These are phyloP conservation scores for Psettodes erumei DNA, from an alignment of 2,113 vertebrate species.

Conservation along the genomic window DNA sequence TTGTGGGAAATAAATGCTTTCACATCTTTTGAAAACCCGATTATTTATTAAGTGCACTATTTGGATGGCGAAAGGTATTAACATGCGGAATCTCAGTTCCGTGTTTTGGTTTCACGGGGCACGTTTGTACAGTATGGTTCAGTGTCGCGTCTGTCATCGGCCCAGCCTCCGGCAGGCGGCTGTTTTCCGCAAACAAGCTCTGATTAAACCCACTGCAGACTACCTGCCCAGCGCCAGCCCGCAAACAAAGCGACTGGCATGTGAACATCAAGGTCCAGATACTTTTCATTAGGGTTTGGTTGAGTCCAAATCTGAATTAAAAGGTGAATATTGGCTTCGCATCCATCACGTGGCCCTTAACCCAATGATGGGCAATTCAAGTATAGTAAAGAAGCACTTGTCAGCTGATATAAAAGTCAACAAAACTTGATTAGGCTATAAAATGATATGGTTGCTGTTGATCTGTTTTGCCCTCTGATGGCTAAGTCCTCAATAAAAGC, in stretches of 20 bases:
- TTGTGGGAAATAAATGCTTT: background rate
- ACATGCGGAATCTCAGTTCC: background rate
- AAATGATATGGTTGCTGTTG: background rate
- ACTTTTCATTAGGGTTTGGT: background rate
- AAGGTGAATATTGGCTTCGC: background rate
- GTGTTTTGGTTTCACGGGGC: background rate
- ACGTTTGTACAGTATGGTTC: background rate
- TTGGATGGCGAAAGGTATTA: background rate
- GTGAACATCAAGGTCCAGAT: background rate
- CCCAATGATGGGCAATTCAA: background rate
- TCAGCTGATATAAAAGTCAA: background rate
- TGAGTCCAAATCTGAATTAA: background rate
- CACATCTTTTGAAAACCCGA: background rate
- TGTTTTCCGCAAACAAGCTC: background rate
- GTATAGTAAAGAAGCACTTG: background rate
- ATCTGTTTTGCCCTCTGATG: background rate
- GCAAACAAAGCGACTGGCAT: background rate
- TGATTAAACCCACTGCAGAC: background rate
- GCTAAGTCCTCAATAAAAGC: background rate
- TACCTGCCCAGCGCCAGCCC: background rate
- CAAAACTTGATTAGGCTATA: background rate
- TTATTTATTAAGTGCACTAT: background rate
- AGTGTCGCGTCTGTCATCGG: constrained; percentile 6
- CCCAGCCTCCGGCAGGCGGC: background rate
- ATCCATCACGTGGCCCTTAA: background rate